Evolutionary conservation across 2,113 vertebrate species (phyloP).

Genomic region (Pseudois nayaur): DNA sequence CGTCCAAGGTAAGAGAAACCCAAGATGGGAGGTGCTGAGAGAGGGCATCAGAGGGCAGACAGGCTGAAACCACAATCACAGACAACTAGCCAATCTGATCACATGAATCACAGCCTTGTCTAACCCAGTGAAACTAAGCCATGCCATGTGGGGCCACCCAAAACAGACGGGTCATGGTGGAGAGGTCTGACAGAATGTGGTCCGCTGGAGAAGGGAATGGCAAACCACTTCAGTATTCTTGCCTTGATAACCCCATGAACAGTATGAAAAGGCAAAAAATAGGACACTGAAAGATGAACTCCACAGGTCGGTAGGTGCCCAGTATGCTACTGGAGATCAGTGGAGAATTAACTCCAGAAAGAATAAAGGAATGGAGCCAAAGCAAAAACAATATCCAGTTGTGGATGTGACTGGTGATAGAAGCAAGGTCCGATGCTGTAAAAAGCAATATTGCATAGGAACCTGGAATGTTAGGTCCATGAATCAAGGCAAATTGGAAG

Average conservation of each 20-base stretch:
- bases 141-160: fast-evolving
- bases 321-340: background rate
- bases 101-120: background rate
- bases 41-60: background rate
- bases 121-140: background rate
- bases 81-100: background rate
- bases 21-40: background rate
- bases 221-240: background rate
- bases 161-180: fast-evolving
- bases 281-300: background rate
- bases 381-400: background rate
- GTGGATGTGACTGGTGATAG: background rate
- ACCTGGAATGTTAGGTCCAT: background rate
- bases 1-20: background rate
- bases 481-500: background rate
- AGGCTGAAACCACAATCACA: background rate
- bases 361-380: background rate
- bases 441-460: background rate
- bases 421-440: background rate
- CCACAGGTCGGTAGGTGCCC: background rate
- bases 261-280: background rate
- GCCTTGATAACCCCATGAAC: background rate
- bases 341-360: background rate
- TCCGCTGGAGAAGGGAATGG: background rate
- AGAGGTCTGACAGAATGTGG: background rate